A percentile compares a stretch with the other conserved stretches of the same genome.
These are phyloP conservation scores for Tetanocera ferruginea DNA, from an alignment of 2,888 invertebrate species.

Conservation along the genomic window DNA sequence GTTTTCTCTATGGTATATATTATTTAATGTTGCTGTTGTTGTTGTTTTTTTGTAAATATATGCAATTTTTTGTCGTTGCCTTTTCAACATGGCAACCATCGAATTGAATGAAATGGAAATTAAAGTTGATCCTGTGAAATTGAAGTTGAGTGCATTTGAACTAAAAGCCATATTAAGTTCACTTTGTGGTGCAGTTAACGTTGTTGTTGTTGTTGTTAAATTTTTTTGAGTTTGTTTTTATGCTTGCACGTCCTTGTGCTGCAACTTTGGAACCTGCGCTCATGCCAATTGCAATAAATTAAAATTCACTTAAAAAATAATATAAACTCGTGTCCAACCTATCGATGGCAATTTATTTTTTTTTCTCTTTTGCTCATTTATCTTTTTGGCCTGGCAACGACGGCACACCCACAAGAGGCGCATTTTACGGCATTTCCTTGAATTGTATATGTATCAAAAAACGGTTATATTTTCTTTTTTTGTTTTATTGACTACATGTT, in stretches of 20 bases:
- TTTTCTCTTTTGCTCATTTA: background rate
- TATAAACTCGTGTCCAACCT: background rate
- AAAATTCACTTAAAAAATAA: constrained; percentile 1
- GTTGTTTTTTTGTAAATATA: background rate
- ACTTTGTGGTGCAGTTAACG: background rate
- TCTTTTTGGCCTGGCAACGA: background rate
- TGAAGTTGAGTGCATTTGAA: background rate
- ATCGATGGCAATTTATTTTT: background rate
- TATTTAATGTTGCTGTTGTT: background rate
- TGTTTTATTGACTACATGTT: too few species aligned
- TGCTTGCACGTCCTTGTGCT: background rate
- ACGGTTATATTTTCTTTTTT: too few species aligned
- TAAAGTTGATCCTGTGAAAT: background rate
- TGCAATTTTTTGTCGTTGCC: background rate
- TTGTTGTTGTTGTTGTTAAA: background rate
- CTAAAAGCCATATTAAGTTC: background rate
- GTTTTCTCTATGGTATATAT: too few species aligned
- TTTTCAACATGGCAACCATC: background rate
- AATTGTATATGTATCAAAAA: too few species aligned
- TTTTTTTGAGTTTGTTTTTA: background rate
- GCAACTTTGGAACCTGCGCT: too few species aligned
- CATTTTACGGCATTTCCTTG: too few species aligned
- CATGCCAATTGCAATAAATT: background rate
- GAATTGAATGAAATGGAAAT: background rate
- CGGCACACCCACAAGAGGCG: background rate